Evolutionary conservation across 2,888 invertebrate species (phyloP).

Genomic region (Spicauda simplicius): DNA sequence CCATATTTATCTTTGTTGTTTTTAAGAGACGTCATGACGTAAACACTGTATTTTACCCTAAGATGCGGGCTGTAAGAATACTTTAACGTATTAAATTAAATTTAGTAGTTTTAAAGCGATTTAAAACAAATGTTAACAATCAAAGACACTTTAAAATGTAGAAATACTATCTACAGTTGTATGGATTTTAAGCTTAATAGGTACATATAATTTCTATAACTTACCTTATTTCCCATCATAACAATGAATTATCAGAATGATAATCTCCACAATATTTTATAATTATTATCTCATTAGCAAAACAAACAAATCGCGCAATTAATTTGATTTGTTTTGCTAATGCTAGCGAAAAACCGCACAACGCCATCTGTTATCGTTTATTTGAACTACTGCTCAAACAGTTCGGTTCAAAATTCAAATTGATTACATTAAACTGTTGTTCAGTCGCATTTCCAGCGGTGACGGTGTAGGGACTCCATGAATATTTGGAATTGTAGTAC

Average conservation of each 20-base stretch:
- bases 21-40: no score
- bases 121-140: no score
- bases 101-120: no score
- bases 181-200: no score
- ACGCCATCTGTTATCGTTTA: constrained; percentile 37
- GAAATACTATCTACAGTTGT: no score
- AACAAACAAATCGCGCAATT: constrained; percentile 24
- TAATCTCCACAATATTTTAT: neutral
- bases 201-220: no score
- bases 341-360: constrained; percentile 35
- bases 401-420: constrained; percentile 31
- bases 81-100: no score
- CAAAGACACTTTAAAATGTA: no score
- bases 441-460: constrained; percentile 26
- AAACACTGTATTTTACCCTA: no score
- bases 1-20: no score
- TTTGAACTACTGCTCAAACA: constrained; percentile 36
- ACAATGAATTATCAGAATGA: neutral
- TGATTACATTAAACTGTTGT: constrained; percentile 34
- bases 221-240: no score
- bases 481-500: neutral
- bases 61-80: no score
- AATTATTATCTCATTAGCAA: constrained; percentile 15
- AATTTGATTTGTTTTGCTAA: constrained; percentile 34
- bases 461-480: neutral